A percentile compares a stretch with the other conserved stretches of the same genome.
Evolutionary conservation across 1,140 invertebrate genomes (phyloP).

Genomic region (Drosophila rufa): DNA sequence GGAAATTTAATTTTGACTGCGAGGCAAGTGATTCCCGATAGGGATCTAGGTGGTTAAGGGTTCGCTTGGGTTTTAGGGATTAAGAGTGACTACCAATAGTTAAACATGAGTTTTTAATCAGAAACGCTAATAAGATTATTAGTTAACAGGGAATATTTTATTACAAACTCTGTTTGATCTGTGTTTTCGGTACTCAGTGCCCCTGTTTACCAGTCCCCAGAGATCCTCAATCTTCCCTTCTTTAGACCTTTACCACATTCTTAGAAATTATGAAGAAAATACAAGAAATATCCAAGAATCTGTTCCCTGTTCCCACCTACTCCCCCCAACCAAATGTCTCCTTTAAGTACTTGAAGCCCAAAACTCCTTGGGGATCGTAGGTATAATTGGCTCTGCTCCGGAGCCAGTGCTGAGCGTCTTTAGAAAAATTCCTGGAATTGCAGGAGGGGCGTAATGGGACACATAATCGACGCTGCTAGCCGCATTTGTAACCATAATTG

Average conservation of each 20-base stretch:
- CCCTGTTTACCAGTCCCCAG: not conserved
- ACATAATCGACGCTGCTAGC: conserved; percentile 74
- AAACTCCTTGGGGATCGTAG: conserved; percentile 11
- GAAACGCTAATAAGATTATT: no score
- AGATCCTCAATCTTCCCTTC: not conserved
- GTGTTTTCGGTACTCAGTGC: no score
- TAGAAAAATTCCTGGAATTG: conserved; percentile 63
- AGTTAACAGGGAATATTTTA: not conserved
- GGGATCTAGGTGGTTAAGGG: not conserved
- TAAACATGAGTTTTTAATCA: not conserved
- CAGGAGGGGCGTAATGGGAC: conserved; percentile 24
- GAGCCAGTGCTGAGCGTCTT: conserved; percentile 40
- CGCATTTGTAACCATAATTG: conserved; percentile 80
- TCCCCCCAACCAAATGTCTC: not conserved
- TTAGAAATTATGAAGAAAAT: not conserved
- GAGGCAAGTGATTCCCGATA: conserved; percentile 3
- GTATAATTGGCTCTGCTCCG: conserved; percentile 34
- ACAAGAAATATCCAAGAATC: not conserved
- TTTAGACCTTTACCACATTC: no score
- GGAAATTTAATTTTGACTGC: conserved; percentile 16
- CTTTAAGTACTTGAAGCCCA: conserved; percentile 21
- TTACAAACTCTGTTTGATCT: not conserved
- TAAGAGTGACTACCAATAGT: not conserved
- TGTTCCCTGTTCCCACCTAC: not conserved
- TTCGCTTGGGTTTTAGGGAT: not conserved